These are phyloP conservation scores for Hybos culiciformis DNA, from an alignment of 2,888 invertebrate genomes.

Conservation along the genomic window DNA sequence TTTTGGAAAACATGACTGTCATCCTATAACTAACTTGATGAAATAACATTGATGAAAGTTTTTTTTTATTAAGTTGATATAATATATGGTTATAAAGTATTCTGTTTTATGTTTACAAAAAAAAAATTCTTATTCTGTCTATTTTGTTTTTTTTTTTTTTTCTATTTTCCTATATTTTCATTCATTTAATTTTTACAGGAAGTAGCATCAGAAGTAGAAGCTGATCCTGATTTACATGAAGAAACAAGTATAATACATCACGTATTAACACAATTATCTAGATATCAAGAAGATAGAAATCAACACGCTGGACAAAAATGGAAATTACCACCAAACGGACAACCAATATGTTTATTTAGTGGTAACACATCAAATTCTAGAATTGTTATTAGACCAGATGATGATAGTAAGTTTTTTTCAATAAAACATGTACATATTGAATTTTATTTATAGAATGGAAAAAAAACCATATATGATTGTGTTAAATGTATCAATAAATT, in stretches of 20 bases:
- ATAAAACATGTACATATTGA: background rate
- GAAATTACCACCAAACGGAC: constrained; percentile 55
- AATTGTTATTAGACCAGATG: constrained; percentile 48
- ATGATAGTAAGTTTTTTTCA: constrained; percentile 54
- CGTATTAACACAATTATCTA: constrained; percentile 47
- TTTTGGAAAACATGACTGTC: too few species aligned
- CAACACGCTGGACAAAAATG: constrained; percentile 50
- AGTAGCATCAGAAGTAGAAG: constrained; percentile 52
- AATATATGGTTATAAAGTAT: too few species aligned
- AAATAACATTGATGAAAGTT: too few species aligned
- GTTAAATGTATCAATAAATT: too few species aligned
- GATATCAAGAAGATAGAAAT: constrained; percentile 45
- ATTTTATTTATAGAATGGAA: background rate
- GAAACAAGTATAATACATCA: constrained; percentile 56
- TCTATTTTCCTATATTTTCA: background rate
- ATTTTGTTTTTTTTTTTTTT: constrained; percentile 3
- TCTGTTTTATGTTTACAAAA: background rate
- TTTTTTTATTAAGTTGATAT: too few species aligned
- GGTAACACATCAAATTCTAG: constrained; percentile 40
- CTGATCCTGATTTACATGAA: constrained; percentile 50
- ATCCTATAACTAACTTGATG: too few species aligned
- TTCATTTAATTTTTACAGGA: constrained; percentile 36
- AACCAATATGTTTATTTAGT: constrained; percentile 52
- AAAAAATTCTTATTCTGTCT: background rate
- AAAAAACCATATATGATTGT: too few species aligned